Conservation (phyloP, 2,797 vertebrate species). For the Sandelia bainsii region DNA sequence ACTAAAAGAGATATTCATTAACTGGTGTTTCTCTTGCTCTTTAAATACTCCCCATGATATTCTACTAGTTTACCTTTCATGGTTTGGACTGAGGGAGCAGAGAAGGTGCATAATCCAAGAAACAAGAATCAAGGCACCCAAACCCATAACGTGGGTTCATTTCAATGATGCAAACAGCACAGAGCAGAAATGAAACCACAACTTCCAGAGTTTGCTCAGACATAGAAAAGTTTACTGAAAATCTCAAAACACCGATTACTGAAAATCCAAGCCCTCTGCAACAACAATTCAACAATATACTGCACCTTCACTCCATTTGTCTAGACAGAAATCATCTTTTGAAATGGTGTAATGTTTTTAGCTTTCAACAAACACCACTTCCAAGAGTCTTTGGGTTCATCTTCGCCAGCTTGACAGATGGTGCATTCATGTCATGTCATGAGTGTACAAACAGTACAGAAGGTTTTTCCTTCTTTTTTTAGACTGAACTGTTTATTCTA, state of each 20-base stretch:
- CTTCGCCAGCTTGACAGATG: neutral
- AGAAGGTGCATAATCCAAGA: neutral
- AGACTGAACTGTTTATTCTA: too few species aligned
- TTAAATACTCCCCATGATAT: slow-evolving; percentile 3
- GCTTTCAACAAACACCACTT: neutral
- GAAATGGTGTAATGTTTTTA: neutral
- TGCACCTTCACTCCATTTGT: neutral
- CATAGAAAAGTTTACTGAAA: neutral
- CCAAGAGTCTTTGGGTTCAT: too few species aligned
- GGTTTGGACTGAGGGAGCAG: slow-evolving; percentile 4
- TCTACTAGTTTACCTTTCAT: neutral
- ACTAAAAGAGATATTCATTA: slow-evolving; percentile 20
- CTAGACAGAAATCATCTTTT: neutral
- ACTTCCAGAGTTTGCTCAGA: neutral
- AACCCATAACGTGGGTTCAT: neutral
- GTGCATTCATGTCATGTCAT: neutral
- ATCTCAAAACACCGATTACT: neutral
- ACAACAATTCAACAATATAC: neutral
- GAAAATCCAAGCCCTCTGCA: too few species aligned
- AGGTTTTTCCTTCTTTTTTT: too few species aligned
- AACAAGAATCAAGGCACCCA: too few species aligned
- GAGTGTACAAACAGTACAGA: too few species aligned
- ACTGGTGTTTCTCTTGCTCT: neutral
- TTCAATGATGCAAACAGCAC: neutral
- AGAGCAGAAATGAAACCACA: neutral